Evolutionary conservation across 2,113 vertebrate genomes (phyloP).

Genomic region (Nematolebias whitei): DNA sequence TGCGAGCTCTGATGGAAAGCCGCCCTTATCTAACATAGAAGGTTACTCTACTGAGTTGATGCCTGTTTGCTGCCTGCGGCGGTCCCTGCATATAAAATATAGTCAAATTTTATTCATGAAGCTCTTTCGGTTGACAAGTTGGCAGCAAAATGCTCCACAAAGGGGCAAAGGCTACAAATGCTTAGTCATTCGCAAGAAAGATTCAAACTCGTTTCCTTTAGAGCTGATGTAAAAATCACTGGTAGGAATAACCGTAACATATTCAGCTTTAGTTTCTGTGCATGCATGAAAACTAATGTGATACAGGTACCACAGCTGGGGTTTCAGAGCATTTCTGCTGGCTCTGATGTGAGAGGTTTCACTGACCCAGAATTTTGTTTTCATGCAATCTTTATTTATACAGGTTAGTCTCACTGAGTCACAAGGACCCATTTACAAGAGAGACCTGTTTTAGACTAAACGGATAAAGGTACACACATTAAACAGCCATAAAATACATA

Average conservation of each 20-base stretch:
- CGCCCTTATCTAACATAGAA: neutral
- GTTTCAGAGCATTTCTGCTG: conserved; percentile 13
- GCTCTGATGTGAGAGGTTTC: conserved; percentile 6
- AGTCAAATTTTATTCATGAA: conserved; percentile 36
- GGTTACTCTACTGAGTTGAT: neutral
- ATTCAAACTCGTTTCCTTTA: conserved; percentile 23
- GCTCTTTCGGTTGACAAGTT: conserved; percentile 8
- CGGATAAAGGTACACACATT: no score
- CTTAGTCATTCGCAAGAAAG: neutral
- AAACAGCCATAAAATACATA: no score
- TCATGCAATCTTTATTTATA: no score
- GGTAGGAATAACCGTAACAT: neutral
- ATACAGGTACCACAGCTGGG: conserved; percentile 9
- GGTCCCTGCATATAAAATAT: conserved; percentile 16
- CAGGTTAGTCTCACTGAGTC: no score
- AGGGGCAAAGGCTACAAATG: conserved; percentile 26
- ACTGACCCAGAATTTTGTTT: neutral
- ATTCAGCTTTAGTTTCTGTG: neutral
- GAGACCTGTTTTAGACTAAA: no score
- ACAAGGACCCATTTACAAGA: no score
- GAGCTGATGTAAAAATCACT: neutral
- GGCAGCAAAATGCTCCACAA: conserved; percentile 10
- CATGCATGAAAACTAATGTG: neutral
- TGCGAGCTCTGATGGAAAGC: neutral
- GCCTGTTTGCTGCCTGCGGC: neutral